phyloP scores from a whole-genome alignment of 2,113 vertebrate species.

The Setophaga kirtlandii region DNA sequence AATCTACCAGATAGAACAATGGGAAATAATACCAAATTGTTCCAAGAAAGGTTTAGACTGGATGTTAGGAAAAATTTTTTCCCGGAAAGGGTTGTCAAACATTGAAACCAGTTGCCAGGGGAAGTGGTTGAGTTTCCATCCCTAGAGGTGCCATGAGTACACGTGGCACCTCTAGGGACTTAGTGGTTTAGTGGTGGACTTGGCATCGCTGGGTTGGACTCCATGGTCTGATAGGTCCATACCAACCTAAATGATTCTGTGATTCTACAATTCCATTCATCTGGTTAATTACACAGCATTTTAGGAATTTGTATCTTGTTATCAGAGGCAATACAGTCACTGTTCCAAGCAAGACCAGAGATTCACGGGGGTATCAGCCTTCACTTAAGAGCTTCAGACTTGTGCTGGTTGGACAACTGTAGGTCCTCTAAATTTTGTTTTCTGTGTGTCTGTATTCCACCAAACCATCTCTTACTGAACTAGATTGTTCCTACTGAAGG shows the following conservation, averaged over 20 bases:
- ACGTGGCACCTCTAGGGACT: not conserved
- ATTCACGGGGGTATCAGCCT: not conserved
- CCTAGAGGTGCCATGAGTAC: not conserved
- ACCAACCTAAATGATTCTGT: not conserved
- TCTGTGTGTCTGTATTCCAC: not conserved
- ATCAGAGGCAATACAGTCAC: not conserved
- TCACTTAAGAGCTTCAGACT: not conserved
- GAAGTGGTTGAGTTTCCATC: no score
- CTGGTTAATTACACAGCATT: not conserved
- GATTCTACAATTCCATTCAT: not conserved
- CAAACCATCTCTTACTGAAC: not conserved
- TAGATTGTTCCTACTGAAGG: not conserved
- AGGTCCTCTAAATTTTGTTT: not conserved
- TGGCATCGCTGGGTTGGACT: not conserved
- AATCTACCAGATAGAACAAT: not conserved
- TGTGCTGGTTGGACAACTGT: not conserved
- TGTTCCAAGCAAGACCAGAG: not conserved
- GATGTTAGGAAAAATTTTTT: not conserved
- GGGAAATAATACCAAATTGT: accelerated
- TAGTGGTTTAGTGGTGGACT: not conserved
- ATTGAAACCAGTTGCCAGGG: not conserved
- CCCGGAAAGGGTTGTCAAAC: not conserved
- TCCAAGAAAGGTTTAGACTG: not conserved
- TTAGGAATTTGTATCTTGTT: not conserved
- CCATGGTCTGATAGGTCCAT: not conserved